Base-by-base conservation (phyloP, 2,797 vertebrate genomes). In the Somateria mollissima region DNA sequence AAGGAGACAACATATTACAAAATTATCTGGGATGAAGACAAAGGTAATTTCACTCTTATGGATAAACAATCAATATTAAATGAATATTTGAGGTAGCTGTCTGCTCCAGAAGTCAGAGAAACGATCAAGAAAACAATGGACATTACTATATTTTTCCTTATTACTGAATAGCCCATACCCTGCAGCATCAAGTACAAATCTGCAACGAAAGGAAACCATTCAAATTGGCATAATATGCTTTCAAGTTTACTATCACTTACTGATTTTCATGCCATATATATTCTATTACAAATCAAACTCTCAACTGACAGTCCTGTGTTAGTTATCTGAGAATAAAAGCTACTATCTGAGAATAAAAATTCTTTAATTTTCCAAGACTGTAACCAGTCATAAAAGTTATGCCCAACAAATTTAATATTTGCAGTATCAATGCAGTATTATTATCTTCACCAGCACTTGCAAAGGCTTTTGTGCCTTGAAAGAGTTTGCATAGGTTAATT, bases 401-500 rank as follows among this genome's bases (percentile, higher is more conserved):
- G 32, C 6, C 39, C 32, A 51, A 16, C 36, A 56, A 56, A 41
- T 41, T 56, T 25, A 39, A n/a, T n/a, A 81, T 76, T 91, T 93
- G 66, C 80, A 90, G 5, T 79, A 89, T 87, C 92, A 81, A 73
- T 79, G 71, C 51, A 73, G 75, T 70, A 86, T 57, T 18, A 11
- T 11, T 71, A 39, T 19, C 54, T 77, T 89, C 73, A 83, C 32
- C 70, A 84, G 70, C 37, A 70, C 61, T 88, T 61, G 79, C 79
- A 87, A 47, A 19, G 16, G 60, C 83, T 62, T 78, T 43, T 92
- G 75, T 81, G 60, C 22, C 34, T 43, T 73, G 41, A 62, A 80
- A 72, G 61, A 87, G 62, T 86, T 75, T 88, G 73, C 37, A 37
- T 51, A 75, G 34, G 77, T 94, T 90, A 90, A 88, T 81, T 95